Percentiles rank a stretch among this genome's conserved stretches.
Evolutionary conservation across 1,140 invertebrate species (phyloP).

Genomic region (Macrostomum lignano): DNA sequence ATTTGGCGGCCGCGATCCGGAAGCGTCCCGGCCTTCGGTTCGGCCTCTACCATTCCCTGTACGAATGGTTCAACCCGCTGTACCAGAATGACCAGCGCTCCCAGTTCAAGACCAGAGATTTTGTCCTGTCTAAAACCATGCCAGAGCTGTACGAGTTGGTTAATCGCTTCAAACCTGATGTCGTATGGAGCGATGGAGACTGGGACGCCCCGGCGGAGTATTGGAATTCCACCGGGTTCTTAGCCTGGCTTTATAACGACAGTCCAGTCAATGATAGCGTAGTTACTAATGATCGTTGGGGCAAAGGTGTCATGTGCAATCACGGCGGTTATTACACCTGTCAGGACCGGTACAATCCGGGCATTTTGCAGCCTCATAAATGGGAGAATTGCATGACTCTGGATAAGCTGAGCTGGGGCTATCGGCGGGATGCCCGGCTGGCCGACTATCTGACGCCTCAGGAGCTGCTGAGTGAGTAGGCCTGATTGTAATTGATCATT

Average conservation of each 20-base stretch:
- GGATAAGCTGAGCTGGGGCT: constrained; percentile 44
- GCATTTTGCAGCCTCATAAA: constrained; percentile 17
- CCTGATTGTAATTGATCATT: too few species aligned
- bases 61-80: constrained; percentile 63
- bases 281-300: constrained; percentile 65
- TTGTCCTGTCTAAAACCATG: constrained; percentile 21
- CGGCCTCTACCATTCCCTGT: constrained; percentile 60
- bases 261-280: constrained; percentile 59
- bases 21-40: constrained; percentile 38
- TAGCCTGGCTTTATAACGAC: constrained; percentile 75
- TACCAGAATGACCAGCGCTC: constrained; percentile 41
- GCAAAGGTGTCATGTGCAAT: constrained; percentile 40
- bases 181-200: constrained; percentile 74
- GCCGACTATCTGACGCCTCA: too few species aligned
- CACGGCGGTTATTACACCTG: constrained; percentile 59
- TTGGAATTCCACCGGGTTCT: constrained; percentile 34
- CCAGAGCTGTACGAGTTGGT: constrained; percentile 34
- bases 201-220: constrained; percentile 33
- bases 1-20: constrained; percentile 38
- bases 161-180: constrained; percentile 48
- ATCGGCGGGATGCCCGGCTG: constrained; percentile 35
- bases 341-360: constrained; percentile 53
- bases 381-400: constrained; percentile 42
- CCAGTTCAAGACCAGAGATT: constrained; percentile 36
- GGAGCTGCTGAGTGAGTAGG: too few species aligned